Conservation (phyloP, 2,888 invertebrate species). For the Endotricha flammealis region DNA sequence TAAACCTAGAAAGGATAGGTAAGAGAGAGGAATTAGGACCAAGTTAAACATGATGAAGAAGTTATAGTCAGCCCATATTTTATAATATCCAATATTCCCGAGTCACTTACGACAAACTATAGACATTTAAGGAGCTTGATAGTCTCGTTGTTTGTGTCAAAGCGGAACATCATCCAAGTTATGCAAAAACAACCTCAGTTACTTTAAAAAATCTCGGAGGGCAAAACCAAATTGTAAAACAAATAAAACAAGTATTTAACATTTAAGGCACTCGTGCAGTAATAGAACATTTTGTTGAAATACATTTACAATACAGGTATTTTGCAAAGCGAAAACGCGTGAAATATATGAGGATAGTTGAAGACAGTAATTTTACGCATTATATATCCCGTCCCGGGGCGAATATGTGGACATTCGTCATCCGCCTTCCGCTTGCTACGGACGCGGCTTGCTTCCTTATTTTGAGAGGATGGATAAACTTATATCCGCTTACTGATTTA, state of each 20-base stretch:
- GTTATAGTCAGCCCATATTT: no score
- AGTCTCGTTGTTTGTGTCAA: no score
- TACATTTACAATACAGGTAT: conserved; percentile 32
- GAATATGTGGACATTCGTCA: conserved; percentile 63
- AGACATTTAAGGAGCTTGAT: no score
- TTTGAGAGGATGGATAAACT: conserved; percentile 60
- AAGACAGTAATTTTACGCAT: conserved; percentile 71
- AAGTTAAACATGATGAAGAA: no score
- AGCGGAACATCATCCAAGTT: no score
- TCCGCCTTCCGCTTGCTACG: conserved; percentile 45
- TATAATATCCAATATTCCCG: no score
- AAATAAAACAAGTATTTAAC: conserved; percentile 5
- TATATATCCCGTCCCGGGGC: conserved; percentile 64
- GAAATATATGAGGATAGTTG: conserved; percentile 58
- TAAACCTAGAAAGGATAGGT: no score
- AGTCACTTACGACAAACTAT: no score
- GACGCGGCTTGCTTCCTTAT: conserved; percentile 46
- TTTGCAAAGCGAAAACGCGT: conserved; percentile 30
- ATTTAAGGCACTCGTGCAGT: conserved; percentile 14
- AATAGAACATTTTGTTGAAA: conserved; percentile 25
- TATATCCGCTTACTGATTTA: conserved; percentile 62
- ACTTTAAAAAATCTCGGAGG: no score
- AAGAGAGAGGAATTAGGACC: no score
- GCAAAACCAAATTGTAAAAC: no score
- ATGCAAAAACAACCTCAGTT: no score